phyloP scores from a whole-genome alignment of 2,113 vertebrate genomes.

The Garra rufa region DNA sequence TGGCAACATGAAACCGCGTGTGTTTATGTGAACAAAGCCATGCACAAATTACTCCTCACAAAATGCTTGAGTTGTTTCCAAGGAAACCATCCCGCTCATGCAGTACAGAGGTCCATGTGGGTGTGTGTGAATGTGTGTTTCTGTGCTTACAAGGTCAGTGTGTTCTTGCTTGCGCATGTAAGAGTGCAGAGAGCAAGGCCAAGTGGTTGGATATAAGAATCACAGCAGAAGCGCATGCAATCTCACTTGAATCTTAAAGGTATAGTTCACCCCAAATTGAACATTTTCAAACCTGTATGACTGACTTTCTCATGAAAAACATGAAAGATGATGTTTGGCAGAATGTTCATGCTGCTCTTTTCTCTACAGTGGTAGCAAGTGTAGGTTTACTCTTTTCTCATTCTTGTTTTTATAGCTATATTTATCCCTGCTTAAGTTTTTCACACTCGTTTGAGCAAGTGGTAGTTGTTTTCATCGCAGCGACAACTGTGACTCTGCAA shows the following conservation, averaged over 20 bases:
- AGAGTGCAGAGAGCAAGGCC: background rate
- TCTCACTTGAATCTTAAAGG: background rate
- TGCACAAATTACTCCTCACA: constrained; percentile 65
- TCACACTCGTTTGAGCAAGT: background rate
- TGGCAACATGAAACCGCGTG: constrained; percentile 67
- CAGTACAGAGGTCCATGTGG: constrained; percentile 62
- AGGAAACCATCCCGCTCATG: constrained; percentile 63
- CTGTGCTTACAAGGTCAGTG: constrained; percentile 26
- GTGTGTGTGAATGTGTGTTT: constrained; percentile 22
- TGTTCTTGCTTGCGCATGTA: constrained; percentile 8
- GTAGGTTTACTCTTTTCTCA: background rate
- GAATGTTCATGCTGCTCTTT: constrained; percentile 1
- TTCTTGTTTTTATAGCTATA: background rate
- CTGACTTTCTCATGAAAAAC: background rate
- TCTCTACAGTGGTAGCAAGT: background rate
- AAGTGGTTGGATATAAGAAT: background rate
- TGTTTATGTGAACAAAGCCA: constrained; percentile 21
- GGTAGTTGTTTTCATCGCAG: background rate
- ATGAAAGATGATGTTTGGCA: background rate
- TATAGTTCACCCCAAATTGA: background rate
- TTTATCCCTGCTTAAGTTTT: background rate
- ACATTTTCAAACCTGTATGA: background rate
- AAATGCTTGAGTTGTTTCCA: constrained; percentile 71
- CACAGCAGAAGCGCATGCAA: background rate
- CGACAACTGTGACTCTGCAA: background rate